Evolutionary conservation across 1,140 invertebrate genomes (phyloP).

Genomic region (Ips typographus): DNA sequence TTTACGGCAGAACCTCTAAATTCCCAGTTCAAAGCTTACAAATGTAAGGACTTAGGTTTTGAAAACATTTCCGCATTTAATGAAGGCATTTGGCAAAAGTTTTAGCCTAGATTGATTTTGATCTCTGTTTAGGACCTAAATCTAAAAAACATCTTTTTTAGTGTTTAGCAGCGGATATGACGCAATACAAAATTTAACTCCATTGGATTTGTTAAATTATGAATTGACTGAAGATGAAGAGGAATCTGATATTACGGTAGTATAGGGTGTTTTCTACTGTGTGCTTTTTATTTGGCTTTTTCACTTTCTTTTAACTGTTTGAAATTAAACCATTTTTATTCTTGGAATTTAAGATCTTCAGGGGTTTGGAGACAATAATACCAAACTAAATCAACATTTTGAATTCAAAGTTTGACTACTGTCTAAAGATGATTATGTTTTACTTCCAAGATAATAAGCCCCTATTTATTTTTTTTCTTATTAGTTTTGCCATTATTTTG

Average conservation of each 20-base stretch:
- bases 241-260: conserved; percentile 16
- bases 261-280: too few relatives aligned
- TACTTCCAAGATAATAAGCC: too few relatives aligned
- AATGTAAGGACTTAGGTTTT: conserved; percentile 33
- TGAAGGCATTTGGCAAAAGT: conserved; percentile 4
- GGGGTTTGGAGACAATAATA: too few relatives aligned
- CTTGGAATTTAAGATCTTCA: too few relatives aligned
- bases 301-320: too few relatives aligned
- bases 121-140: not conserved
- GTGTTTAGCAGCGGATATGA: conserved; percentile 23
- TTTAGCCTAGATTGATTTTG: not conserved
- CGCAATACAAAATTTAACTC: conserved; percentile 22
- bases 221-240: conserved; percentile 34
- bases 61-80: conserved; percentile 4
- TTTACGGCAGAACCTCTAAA: conserved; percentile 36
- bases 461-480: too few relatives aligned
- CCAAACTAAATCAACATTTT: too few relatives aligned
- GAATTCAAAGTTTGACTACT: too few relatives aligned
- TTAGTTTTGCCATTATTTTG: too few relatives aligned
- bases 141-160: conserved; percentile 20
- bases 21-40: conserved; percentile 38
- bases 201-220: conserved; percentile 29
- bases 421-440: too few relatives aligned
- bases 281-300: too few relatives aligned
- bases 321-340: too few relatives aligned